Base-by-base conservation (phyloP, 2,113 vertebrate species). In the Menidia beryllina region DNA sequence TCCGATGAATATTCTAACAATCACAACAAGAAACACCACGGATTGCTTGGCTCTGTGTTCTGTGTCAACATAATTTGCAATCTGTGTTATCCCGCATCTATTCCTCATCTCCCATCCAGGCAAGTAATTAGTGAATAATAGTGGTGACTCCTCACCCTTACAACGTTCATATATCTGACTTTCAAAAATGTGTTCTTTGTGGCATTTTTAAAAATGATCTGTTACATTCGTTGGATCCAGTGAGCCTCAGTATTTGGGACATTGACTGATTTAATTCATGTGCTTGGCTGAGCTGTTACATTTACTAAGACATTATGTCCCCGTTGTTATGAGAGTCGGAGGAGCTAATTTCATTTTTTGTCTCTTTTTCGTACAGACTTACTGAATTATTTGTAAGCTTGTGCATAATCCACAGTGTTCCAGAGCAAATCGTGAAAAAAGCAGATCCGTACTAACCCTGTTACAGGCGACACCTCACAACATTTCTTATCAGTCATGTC, bases 1-100 rank as follows among this genome's bases (percentile, higher is more conserved):
- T 52, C 81, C 82, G 78, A 91, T 89, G 82, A 91, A 89, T 89
- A 88, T 90, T 91, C 79, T 81, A 87, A 80, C 81, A 89, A 81
- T 74, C 71, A 83, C 56, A 84, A 89, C 72, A 86, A 87, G 67
- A 70, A 75, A 30, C 79, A 73, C 74, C 36, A 49, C 30, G 58
- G 52, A 81, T 70, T 64, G 53, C 57, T 79, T 69, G 78, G 75
- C 76, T 76, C 85, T 39, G 72, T 67, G 57, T 79, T 76, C 69
- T 74, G 77, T 82, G 83, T 86, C 84, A 82, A 88, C 84, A 83
- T 83, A 55, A 81, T 84, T 81, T 83, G 69, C 75, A 74, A 64
- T 69, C 78, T 77, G 82, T 86, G 82, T 75, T 83, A 77, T 79
- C 74, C 76, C 73, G 81, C 81, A 73, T 87, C 52, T 79, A 81